phyloP scores from a whole-genome alignment of 2,888 invertebrate genomes.

The Arge pagana region DNA sequence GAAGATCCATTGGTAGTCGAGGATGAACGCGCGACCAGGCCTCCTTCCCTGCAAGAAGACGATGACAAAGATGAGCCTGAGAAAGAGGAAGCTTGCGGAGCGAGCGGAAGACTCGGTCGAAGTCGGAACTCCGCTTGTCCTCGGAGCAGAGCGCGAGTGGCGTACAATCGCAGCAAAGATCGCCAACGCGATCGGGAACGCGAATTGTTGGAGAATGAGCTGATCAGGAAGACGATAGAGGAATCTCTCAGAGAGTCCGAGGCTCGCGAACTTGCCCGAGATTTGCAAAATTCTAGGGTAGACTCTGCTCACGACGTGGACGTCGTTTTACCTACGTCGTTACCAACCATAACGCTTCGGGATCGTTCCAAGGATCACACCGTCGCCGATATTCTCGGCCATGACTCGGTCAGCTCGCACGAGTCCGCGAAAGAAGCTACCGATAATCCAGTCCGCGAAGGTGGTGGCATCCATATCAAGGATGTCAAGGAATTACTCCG shows the following conservation, averaged over 20 bases:
- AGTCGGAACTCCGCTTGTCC: too few species aligned
- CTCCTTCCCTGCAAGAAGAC: conserved; percentile 37
- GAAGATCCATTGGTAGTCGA: conserved; percentile 18
- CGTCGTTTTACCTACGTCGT: not conserved
- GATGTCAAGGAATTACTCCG: conserved; percentile 20
- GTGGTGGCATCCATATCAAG: conserved; percentile 19
- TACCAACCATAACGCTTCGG: conserved; percentile 3
- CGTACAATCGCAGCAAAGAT: conserved; percentile 6
- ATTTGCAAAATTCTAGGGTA: not conserved
- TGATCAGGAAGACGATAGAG: conserved; percentile 32
- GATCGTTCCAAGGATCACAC: conserved; percentile 1
- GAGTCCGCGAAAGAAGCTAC: conserved; percentile 17
- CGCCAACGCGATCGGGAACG: conserved; percentile 12
- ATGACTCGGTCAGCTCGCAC: conserved; percentile 25
- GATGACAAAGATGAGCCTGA: conserved; percentile 31
- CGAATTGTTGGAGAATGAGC: conserved; percentile 12
- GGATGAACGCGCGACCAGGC: conserved; percentile 34
- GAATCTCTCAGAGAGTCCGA: conserved; percentile 33
- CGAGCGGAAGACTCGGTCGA: not conserved
- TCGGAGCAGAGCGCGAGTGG: conserved; percentile 7
- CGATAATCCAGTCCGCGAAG: not conserved
- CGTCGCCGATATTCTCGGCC: conserved; percentile 23
- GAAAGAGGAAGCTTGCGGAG: not conserved
- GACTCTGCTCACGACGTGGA: not conserved
- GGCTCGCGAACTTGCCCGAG: conserved; percentile 5